These are phyloP conservation scores for Julus scanicus DNA, from an alignment of 2,888 invertebrate species.

Conservation along the genomic window DNA sequence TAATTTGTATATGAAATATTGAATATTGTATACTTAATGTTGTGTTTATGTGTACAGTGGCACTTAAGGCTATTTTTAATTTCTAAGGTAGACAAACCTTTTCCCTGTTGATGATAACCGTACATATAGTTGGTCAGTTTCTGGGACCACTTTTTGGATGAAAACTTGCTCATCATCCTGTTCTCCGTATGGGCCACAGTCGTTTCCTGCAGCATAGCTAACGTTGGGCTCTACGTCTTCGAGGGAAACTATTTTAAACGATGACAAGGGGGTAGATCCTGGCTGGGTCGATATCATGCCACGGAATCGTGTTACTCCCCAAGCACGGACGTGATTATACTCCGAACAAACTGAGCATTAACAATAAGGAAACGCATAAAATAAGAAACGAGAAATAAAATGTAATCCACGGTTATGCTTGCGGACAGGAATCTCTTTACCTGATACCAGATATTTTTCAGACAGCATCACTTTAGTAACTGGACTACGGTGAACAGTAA, in stretches of 20 bases:
- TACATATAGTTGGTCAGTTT: constrained; percentile 94
- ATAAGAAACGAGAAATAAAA: background rate
- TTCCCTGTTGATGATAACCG: constrained; percentile 95
- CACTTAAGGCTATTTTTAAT: background rate
- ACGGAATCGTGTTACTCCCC: constrained; percentile 95
- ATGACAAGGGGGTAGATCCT: constrained; percentile 95
- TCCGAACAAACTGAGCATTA: constrained; percentile 79
- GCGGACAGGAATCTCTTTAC: constrained; percentile 18
- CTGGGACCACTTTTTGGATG: constrained; percentile 97
- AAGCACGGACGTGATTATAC: constrained; percentile 97
- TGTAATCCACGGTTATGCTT: background rate
- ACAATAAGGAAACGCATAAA: background rate
- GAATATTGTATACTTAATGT: too few species aligned
- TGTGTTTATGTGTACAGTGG: background rate
- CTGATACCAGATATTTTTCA: constrained; percentile 91
- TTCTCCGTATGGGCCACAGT: constrained; percentile 93
- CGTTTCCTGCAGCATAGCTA: constrained; percentile 71
- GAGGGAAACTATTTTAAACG: constrained; percentile 93
- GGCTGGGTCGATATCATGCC: constrained; percentile 99
- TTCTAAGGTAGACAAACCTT: constrained; percentile 70
- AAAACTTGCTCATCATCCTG: constrained; percentile 98
- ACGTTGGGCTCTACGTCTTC: constrained; percentile 71
- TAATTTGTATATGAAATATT: too few species aligned
- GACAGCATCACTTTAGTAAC: constrained; percentile 95
- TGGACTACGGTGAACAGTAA: constrained; percentile 95